Base-by-base conservation (phyloP, 2,797 vertebrate species). In the Peromyscus eremicus region DNA sequence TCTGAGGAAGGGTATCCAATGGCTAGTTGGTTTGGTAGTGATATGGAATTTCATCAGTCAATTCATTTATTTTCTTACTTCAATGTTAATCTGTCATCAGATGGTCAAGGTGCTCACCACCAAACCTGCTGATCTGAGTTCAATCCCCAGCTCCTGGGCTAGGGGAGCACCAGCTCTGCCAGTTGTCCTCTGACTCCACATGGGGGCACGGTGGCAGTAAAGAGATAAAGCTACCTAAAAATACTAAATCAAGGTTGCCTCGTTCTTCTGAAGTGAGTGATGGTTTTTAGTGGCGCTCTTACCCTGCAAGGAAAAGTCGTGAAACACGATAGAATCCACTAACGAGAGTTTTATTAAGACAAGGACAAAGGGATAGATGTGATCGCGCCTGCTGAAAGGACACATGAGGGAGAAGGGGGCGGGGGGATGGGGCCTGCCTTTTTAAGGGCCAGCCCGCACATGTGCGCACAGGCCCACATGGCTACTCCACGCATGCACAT, bases 51-150 rank as follows among this genome's bases (percentile, higher is more conserved):
- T 96, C 66, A n/a, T 94, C 73, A 49, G 4, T 90, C 23, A 80
- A 2, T 95, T 91, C 76, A 27, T 96, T 89, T 19, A 84, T 95
- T 91, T 93, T 81, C 80, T 64, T 81, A 95, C 34, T 83, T 77
- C 43, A 84, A 70, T 96, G 94, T 93, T 88, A 93, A 89, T n/a
- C 27, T 62, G 9, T 89, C 27, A 32, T 94, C 49, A 86, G 23
- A 89, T 94, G 66, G 32, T 16, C n/a, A 70, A 52, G 57, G 29
- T 84, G 62, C 32, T 52, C 7, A 86, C 32, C 12, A 52, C 12
- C 12, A 86, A 71, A 37, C 66, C 21, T 37, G 34, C n/a, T 14
- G 0, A 71, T 43, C 66, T 71, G 85, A 14, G 25, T 29, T 57
- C 17, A 12, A 2, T 19, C n/a, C 49, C 49, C 16, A 73, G n/a